A percentile compares a stretch with the other conserved stretches of the same genome.
Evolutionary conservation across 1,140 invertebrate genomes (phyloP).

Genomic region (Phocides pigmalion): DNA sequence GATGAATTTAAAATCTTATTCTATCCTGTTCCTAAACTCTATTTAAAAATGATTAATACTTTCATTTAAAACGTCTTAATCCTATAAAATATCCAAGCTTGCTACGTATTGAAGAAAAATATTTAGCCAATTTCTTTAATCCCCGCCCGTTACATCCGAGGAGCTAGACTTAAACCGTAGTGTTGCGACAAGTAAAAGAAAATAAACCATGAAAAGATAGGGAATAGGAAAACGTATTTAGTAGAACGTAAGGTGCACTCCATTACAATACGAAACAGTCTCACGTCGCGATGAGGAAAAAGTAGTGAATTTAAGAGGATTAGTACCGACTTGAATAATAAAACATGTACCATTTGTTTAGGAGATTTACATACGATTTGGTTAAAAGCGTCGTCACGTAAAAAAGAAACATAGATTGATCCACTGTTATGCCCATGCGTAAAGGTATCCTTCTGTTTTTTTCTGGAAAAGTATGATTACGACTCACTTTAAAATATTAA

Average conservation of each 20-base stretch:
- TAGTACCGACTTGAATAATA: background rate
- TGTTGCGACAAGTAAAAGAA: slow-evolving; percentile 54
- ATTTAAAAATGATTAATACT: background rate
- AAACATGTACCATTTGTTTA: no score
- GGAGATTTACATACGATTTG: no score
- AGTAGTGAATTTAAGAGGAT: slow-evolving; percentile 12
- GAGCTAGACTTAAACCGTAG: slow-evolving; percentile 55
- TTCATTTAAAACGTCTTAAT: background rate
- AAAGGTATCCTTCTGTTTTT: no score
- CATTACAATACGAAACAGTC: slow-evolving; percentile 9
- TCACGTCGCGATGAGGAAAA: slow-evolving; percentile 33
- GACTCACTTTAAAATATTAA: no score
- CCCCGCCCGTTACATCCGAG: slow-evolving; percentile 45
- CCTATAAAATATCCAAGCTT: background rate
- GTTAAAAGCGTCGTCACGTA: no score
- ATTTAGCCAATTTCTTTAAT: slow-evolving; percentile 64
- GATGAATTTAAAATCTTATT: no score
- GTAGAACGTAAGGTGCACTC: slow-evolving; percentile 25
- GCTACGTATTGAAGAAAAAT: slow-evolving; percentile 44
- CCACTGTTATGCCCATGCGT: no score
- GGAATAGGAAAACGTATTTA: slow-evolving; percentile 46
- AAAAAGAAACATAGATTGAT: no score
- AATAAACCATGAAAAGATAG: slow-evolving; percentile 53
- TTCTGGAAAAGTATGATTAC: no score
- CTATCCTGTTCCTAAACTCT: background rate